Conservation (phyloP, 2,113 vertebrate species). For the Forbesichthys papilliferus region DNA sequence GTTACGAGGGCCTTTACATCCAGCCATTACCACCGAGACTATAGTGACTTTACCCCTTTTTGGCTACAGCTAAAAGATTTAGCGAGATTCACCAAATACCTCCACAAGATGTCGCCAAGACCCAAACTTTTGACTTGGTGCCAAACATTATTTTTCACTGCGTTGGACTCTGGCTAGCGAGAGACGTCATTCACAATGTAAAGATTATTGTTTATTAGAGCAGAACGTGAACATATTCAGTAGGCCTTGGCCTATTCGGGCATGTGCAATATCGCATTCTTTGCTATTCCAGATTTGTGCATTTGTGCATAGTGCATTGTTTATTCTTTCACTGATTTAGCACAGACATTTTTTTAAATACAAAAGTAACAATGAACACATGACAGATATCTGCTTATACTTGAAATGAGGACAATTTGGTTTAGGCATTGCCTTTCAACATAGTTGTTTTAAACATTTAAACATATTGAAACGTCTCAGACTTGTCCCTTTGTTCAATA, state of each 20-base stretch:
- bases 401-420: no score
- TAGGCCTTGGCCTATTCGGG: no score
- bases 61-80: no score
- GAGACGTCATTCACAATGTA: background rate
- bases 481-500: no score
- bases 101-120: no score
- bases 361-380: no score
- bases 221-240: no score
- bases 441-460: no score
- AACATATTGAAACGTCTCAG: no score
- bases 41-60: no score
- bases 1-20: background rate
- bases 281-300: constrained; percentile 44
- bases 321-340: constrained; percentile 43
- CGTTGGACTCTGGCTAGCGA: background rate
- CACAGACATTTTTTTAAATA: background rate
- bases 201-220: background rate
- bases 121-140: constrained; percentile 14
- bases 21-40: background rate
- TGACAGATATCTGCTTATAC: no score
- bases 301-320: constrained; percentile 8
- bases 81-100: background rate
- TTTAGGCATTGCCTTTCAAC: no score
- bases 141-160: constrained; percentile 14
- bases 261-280: background rate